Conservation (phyloP, 2,113 vertebrate genomes). For the Ahaetulla prasina region DNA sequence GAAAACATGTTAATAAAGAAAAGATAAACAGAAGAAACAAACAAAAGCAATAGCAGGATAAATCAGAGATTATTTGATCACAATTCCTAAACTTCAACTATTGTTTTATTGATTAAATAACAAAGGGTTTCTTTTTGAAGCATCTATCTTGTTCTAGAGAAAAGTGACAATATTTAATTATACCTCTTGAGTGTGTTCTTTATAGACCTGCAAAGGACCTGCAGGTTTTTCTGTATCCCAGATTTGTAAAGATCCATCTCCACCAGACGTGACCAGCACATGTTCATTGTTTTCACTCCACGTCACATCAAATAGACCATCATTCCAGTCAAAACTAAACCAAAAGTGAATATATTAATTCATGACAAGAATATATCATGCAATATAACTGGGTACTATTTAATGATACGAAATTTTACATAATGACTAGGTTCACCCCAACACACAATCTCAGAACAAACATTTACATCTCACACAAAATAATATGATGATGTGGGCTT, state of each 20-base stretch:
- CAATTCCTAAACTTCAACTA: neutral
- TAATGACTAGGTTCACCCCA: neutral
- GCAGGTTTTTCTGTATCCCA: slow-evolving; percentile 85
- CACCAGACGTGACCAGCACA: slow-evolving; percentile 83
- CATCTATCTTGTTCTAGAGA: neutral
- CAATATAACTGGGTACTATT: neutral
- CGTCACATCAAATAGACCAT: slow-evolving; percentile 89
- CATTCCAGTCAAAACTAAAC: slow-evolving; percentile 89
- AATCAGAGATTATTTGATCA: neutral
- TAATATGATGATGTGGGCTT: neutral
- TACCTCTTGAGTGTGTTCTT: slow-evolving; percentile 91
- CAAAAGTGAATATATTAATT: slow-evolving; percentile 22
- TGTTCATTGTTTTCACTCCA: slow-evolving; percentile 96
- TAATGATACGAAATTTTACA: neutral
- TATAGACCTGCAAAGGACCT: slow-evolving; percentile 82
- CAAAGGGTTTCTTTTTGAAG: neutral
- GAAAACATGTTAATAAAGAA: neutral
- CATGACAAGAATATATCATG: neutral
- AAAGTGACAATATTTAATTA: slow-evolving; percentile 52
- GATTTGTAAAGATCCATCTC: slow-evolving; percentile 90
- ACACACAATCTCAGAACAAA: neutral
- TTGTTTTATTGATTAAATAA: neutral
- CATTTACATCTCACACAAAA: neutral
- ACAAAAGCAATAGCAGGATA: neutral
- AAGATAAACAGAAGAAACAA: neutral